Evolutionary conservation across 2,113 vertebrate genomes (phyloP), one percentile per base, ranked within the genome.

Genomic region (Ceyx cyanopectus): DNA sequence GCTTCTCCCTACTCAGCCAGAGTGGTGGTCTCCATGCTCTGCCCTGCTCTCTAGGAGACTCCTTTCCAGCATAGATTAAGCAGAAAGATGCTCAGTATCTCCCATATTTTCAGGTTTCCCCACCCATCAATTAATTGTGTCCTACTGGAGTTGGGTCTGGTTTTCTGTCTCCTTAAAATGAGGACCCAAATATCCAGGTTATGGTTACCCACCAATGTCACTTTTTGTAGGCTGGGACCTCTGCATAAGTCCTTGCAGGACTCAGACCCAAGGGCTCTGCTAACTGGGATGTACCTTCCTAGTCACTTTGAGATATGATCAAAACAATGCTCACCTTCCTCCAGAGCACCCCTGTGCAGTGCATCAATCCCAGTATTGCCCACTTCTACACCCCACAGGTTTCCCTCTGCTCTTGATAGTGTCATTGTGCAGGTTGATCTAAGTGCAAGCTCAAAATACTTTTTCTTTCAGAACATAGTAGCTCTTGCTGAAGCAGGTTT

Each of bases 401-500:
- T 14, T 23, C 40, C 43, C 34, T 51, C 14, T 58, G 56, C n/a
- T 56, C 84, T 26, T 50, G 48, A 50, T 22, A 23, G 48, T 50
- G 48, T 50, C 48, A 21, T 50, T 50, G 48, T 50, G 22, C 48
- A 61, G 54, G 57, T 77, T n/a, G 22, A 70, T 40, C 29, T 53
- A 85, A 74, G 73, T 43, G 8, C n/a, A 90, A 43, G 30, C 0
- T 1, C 21, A 24, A 85, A 58, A 56, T 81, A 6, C 24, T 72
- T 93, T 73, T 81, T 92, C 86, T 96, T 97, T 92, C 97, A 99
- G 99, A 99, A 98, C 72, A 98, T 99, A 57, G 90, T 99, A 93
- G 96, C 98, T 85, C 97, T 99, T 74, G 99, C 99, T 86, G 99
- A 99, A 97, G 98, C 98, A 2, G 99, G 98, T 24, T 98, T 97